These are phyloP conservation scores for Recurvirostra avosetta DNA, from an alignment of 2,113 vertebrate species.

Conservation along the genomic window DNA sequence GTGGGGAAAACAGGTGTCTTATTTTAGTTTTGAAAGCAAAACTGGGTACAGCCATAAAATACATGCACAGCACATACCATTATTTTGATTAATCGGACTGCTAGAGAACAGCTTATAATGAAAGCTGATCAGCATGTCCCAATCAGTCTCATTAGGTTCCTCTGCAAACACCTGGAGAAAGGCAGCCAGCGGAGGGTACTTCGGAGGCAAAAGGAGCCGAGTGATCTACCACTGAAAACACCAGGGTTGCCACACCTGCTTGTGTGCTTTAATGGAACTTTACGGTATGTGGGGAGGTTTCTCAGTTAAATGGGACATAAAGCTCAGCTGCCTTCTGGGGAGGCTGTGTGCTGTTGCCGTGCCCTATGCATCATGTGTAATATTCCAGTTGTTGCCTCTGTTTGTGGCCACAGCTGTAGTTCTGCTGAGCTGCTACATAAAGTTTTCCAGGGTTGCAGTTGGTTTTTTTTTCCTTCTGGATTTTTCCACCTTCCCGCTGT, in stretches of 20 bases:
- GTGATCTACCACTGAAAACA: neutral
- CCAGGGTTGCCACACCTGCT: neutral
- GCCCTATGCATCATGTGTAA: neutral
- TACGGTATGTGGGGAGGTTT: neutral
- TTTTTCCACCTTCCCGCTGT: slow-evolving; percentile 29
- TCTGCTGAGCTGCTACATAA: slow-evolving; percentile 22
- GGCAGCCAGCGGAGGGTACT: neutral
- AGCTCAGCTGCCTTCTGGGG: slow-evolving; percentile 51
- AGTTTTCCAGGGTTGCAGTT: slow-evolving; percentile 24
- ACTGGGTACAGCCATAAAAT: neutral
- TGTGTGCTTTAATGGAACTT: neutral
- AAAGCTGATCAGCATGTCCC: neutral
- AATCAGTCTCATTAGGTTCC: neutral
- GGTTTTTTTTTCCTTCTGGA: slow-evolving; percentile 13
- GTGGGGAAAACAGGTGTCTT: slow-evolving; percentile 28
- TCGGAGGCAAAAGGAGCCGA: neutral
- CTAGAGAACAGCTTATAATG: neutral
- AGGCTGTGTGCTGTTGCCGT: neutral
- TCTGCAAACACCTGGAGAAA: slow-evolving; percentile 20
- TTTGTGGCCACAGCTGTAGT: slow-evolving; percentile 42
- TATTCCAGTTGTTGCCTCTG: slow-evolving; percentile 42
- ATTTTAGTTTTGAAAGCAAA: slow-evolving; percentile 40
- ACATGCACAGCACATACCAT: neutral
- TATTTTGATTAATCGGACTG: slow-evolving; percentile 16
- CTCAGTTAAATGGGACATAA: slow-evolving; percentile 61